Base-by-base conservation (phyloP, 2,888 invertebrate genomes). In the Caenorhabditis uteleia region DNA sequence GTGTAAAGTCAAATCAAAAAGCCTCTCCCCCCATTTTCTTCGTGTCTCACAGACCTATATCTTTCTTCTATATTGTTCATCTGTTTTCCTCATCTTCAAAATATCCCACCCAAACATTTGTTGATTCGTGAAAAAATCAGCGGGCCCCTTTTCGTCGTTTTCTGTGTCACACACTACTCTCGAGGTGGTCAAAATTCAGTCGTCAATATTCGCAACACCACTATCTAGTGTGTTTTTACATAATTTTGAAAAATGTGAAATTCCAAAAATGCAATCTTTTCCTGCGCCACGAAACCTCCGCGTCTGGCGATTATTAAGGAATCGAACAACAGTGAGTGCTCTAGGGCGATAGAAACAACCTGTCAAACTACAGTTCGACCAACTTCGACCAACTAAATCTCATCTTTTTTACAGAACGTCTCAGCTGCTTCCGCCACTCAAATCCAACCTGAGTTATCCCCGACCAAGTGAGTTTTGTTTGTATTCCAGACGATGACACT, bases 1-100 rank as follows among this genome's bases (percentile, higher is more conserved):
- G 62, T 62, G 56, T 62, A 62, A 62, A 62, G 62, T 62, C 62
- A 62, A 62, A 61, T 61, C 61, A 61, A 61, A 61, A 48, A 43
- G 33, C 48, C 42, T 48, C 48, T 50, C 40, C 29, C 42, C 40
- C n/a, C 36, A 25, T 47, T 43, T 34, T 39, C 27, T 55, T n/a
- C n/a, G n/a, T n/a, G n/a, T n/a, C n/a, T n/a, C n/a, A n/a, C n/a
- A n/a, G n/a, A n/a, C n/a, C 45, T 50, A 47, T 61, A 49, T 61
- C 55, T 54, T 54, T 54, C 55, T 55, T 18, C 44, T 54, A 60
- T 49, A 45, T 60, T 55, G 45, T 45, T 12, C 55, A 61, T 61
- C 61, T 61, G 54, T 55, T 61, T 61, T 54, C 8, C 44, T 40
- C 39, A 38, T 59, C 44, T 31, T 44, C 57, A 27, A 14, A 16